These are phyloP conservation scores for Edolisoma coerulescens DNA, from an alignment of 2,113 vertebrate genomes.

Conservation along the genomic window DNA sequence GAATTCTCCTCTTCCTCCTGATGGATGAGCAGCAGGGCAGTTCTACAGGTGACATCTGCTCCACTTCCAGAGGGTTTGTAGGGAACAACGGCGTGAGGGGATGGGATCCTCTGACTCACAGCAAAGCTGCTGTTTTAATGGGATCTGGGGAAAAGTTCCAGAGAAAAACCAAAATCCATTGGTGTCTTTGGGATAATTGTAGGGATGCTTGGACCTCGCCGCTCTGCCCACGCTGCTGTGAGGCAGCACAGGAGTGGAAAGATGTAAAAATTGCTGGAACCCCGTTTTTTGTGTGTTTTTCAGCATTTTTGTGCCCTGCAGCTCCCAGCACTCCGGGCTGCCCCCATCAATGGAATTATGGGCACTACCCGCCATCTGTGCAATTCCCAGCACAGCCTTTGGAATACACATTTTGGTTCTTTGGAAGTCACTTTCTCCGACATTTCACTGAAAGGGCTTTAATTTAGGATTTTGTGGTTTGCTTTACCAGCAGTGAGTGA, in stretches of 20 bases:
- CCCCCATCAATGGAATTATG: not conserved
- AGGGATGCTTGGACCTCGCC: not conserved
- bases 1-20: not conserved
- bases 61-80: not conserved
- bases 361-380: not conserved
- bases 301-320: not conserved
- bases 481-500: not conserved
- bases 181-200: not conserved
- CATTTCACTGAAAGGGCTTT: not conserved
- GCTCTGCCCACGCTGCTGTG: not conserved
- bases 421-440: not conserved
- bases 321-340: not conserved
- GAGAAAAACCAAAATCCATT: accelerated
- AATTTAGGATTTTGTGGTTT: not conserved
- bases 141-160: not conserved
- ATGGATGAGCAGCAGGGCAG: not conserved
- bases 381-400: not conserved
- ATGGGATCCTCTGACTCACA: not conserved
- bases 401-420: accelerated
- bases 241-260: not conserved
- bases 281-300: not conserved
- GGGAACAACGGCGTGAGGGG: not conserved
- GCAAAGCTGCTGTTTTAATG: not conserved
- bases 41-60: not conserved
- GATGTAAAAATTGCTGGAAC: not conserved